Conservation (phyloP, 2,888 invertebrate genomes). For the Myathropa florea region DNA sequence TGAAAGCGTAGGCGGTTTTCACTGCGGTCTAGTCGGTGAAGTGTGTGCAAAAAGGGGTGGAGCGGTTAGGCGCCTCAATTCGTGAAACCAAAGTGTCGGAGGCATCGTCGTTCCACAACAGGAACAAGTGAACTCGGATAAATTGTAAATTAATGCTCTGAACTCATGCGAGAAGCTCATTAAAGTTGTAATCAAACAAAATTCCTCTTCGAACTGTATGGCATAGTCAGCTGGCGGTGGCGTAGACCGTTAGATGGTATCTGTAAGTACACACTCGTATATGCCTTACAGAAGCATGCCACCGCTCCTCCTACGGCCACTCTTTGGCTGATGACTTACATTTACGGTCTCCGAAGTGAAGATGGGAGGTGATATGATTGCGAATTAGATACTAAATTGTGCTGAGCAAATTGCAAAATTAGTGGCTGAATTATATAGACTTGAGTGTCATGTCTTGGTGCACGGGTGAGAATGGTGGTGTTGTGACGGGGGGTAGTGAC, state of each 20-base stretch:
- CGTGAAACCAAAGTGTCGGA: slow-evolving; percentile 42
- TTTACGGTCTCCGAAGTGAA: not conserved
- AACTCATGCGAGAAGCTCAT: slow-evolving; percentile 63
- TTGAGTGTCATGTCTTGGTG: not conserved
- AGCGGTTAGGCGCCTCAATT: slow-evolving; percentile 6
- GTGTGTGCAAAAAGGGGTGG: not conserved
- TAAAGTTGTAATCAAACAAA: slow-evolving; percentile 65
- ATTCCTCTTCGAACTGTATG: slow-evolving; percentile 35
- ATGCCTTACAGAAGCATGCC: slow-evolving; percentile 1
- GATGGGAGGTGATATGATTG: slow-evolving; percentile 30
- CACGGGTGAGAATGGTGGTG: not conserved
- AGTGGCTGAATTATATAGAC: slow-evolving; percentile 30
- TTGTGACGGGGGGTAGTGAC: not conserved
- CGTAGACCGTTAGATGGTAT: slow-evolving; percentile 7
- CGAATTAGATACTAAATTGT: slow-evolving; percentile 38
- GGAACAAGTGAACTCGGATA: slow-evolving; percentile 40
- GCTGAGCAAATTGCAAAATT: slow-evolving; percentile 36
- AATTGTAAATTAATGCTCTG: slow-evolving; percentile 57
- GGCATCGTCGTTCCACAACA: slow-evolving; percentile 24
- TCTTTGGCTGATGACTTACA: slow-evolving; percentile 8
- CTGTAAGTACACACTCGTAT: slow-evolving; percentile 9
- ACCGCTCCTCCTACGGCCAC: not conserved
- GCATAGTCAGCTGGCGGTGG: slow-evolving; percentile 18
- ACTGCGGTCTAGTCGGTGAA: not conserved
- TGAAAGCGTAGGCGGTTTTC: slow-evolving; percentile 5